phyloP scores from a whole-genome alignment of 2,888 invertebrate species.

The Tillus elongatus region DNA sequence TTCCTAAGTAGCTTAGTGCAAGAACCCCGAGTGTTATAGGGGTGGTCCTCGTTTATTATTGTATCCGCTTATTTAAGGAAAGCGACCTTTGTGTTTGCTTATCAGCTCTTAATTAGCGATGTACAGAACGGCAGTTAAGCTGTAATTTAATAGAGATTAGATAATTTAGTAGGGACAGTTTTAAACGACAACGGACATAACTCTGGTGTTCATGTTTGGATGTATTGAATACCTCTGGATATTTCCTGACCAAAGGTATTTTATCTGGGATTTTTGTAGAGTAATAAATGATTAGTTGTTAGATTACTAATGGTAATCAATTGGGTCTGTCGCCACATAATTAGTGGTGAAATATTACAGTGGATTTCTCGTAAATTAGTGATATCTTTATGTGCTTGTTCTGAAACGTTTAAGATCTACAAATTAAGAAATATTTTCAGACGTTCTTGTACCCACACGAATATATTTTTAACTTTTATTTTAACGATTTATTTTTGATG shows the following conservation, averaged over 20 bases:
- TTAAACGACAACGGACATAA: too few species aligned
- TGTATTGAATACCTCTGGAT: too few species aligned
- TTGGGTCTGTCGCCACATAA: slow-evolving; percentile 1
- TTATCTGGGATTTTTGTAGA: neutral
- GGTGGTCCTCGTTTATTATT: neutral
- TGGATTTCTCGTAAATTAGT: slow-evolving; percentile 2
- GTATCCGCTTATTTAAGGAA: neutral
- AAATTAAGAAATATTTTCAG: too few species aligned
- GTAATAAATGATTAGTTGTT: neutral
- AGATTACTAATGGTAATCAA: slow-evolving; percentile 3
- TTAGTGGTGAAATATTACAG: neutral
- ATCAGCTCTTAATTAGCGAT: slow-evolving; percentile 14
- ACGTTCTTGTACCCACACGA: too few species aligned
- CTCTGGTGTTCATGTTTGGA: too few species aligned
- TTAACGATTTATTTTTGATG: too few species aligned
- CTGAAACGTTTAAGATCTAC: too few species aligned
- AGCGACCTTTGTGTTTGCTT: neutral
- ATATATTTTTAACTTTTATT: too few species aligned
- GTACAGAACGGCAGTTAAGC: slow-evolving; percentile 12
- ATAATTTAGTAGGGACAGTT: slow-evolving; percentile 8
- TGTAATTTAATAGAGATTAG: slow-evolving; percentile 15
- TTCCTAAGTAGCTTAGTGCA: slow-evolving; percentile 2
- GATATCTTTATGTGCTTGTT: slow-evolving; percentile 6
- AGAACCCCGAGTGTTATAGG: neutral
- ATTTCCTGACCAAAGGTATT: neutral